Evolutionary conservation across 2,888 invertebrate species (phyloP), one percentile per base, ranked within the genome.

Genomic region (Litoditis marina): DNA sequence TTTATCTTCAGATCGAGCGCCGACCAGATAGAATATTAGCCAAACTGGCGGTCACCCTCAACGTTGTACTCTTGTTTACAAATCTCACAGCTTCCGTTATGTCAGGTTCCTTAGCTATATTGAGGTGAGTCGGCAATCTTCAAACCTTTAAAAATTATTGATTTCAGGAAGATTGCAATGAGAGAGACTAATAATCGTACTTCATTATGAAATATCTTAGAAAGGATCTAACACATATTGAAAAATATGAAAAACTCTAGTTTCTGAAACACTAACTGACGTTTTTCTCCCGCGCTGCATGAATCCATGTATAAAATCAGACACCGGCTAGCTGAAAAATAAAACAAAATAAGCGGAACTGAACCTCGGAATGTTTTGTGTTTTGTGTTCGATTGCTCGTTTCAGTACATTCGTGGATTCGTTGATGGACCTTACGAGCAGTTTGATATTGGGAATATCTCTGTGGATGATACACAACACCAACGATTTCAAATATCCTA

Each of bases 381-480:
- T n/a, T n/a, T n/a, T n/a, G n/a, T n/a, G n/a, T n/a, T n/a, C n/a
- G n/a, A n/a, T 1, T 13, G 2, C 13, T 13, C 5, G 22, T 49
- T 76, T 55, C 57, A 85, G 85, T 61, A 84, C 84, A 54, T 82
- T 86, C 60, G 82, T 86, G n/a, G 86, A 86, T 77, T 84, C 85
- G 46, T 74, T 80, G 13, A 84, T 86, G 63, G 86, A 86, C 71
- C 76, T 86, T 2, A 72, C 84, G 6, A 84, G 84, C 22, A 84
- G 85, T 7, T 59, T 83, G 19, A 80, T 86, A 25, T 81, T 85
- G 47, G 73, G 74, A 22, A 53, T 71, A 16, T 76, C 73, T 56
- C 62, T 77, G 42, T 66, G 63, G 60, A 34, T 74, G 7, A 81
- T 81, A 27, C 69, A 74, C 36, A 71, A 78, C 55, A 79, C 80